Percentiles rank a stretch among this genome's conserved stretches.
Conservation (phyloP, 1,140 invertebrate genomes). For the Lutraria rhynchaena region DNA sequence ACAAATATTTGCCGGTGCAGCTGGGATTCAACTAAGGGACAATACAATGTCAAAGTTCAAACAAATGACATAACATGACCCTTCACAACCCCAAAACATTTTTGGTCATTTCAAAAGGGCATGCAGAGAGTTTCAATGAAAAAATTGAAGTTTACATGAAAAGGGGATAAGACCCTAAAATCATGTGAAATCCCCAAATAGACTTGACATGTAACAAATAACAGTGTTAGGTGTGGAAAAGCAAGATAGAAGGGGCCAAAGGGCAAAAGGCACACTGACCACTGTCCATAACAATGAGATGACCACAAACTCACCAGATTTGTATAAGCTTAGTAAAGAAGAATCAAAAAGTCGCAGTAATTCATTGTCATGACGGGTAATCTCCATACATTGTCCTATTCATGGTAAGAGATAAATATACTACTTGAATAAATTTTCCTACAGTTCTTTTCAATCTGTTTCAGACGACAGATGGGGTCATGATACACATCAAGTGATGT, state of each 20-base stretch:
- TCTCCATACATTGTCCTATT: slow-evolving; percentile 8
- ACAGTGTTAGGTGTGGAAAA: slow-evolving; percentile 40
- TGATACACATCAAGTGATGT: slow-evolving; percentile 9
- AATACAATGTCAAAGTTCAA: slow-evolving; percentile 54
- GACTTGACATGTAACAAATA: slow-evolving; percentile 17
- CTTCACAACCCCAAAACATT: slow-evolving; percentile 39
- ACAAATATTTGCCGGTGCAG: slow-evolving; percentile 24
- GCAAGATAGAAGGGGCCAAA: slow-evolving; percentile 17
- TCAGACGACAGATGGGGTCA: slow-evolving; percentile 34
- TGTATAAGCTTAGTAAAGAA: slow-evolving; percentile 19
- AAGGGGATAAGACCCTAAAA: slow-evolving; percentile 43
- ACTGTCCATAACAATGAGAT: slow-evolving; percentile 16
- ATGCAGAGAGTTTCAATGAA: slow-evolving; percentile 49
- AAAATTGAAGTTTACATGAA: slow-evolving; percentile 30
- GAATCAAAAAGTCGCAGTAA: slow-evolving; percentile 34
- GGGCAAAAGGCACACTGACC: not conserved
- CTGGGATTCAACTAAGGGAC: slow-evolving; percentile 22
- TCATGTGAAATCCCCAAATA: slow-evolving; percentile 2
- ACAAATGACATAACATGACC: slow-evolving; percentile 43
- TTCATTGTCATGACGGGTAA: slow-evolving; percentile 11
- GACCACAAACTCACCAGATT: slow-evolving; percentile 8
- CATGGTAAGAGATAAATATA: slow-evolving; percentile 14
- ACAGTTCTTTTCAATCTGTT: slow-evolving; percentile 8
- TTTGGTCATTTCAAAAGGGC: slow-evolving; percentile 31
- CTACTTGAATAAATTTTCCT: slow-evolving; percentile 17